Conservation (phyloP, 2,888 invertebrate genomes). For the Dusona sp. region DNA sequence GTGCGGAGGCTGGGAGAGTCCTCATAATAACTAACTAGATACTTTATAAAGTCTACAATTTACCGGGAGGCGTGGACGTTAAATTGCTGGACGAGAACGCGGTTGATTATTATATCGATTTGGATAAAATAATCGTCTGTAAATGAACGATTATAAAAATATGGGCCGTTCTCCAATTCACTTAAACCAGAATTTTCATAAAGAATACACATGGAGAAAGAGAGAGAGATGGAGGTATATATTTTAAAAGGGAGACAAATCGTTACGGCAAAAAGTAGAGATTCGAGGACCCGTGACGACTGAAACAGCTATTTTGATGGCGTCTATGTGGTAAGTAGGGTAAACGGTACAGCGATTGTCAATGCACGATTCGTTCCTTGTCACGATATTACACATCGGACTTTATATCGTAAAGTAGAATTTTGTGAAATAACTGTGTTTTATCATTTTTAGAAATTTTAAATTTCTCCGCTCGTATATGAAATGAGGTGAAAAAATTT, state of each 20-base stretch:
- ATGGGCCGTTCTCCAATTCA: neutral
- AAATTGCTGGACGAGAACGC: conserved; percentile 32
- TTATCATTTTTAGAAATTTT: neutral
- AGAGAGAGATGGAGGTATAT: neutral
- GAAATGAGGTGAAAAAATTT: neutral
- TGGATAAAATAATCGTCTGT: conserved; percentile 14
- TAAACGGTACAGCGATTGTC: conserved; percentile 46
- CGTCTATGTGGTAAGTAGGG: conserved; percentile 42
- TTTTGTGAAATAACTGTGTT: conserved; percentile 8
- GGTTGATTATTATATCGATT: conserved; percentile 37
- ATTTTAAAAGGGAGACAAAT: neutral
- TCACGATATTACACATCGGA: neutral
- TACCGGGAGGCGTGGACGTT: conserved; percentile 20
- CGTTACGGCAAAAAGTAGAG: conserved; percentile 42
- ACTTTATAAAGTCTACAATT: neutral
- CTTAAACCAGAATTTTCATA: conserved; percentile 6
- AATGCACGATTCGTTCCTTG: conserved; percentile 38
- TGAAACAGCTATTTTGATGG: conserved; percentile 45
- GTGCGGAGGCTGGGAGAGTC: conserved; percentile 3
- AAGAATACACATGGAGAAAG: neutral
- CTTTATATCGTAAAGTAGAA: conserved; percentile 32
- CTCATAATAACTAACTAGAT: conserved; percentile 21
- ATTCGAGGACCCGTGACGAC: conserved; percentile 58
- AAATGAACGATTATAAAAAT: neutral
- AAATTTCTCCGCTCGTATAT: neutral